Conservation (phyloP, 2,888 invertebrate genomes). For the Leptinotarsa rubiginosa region DNA sequence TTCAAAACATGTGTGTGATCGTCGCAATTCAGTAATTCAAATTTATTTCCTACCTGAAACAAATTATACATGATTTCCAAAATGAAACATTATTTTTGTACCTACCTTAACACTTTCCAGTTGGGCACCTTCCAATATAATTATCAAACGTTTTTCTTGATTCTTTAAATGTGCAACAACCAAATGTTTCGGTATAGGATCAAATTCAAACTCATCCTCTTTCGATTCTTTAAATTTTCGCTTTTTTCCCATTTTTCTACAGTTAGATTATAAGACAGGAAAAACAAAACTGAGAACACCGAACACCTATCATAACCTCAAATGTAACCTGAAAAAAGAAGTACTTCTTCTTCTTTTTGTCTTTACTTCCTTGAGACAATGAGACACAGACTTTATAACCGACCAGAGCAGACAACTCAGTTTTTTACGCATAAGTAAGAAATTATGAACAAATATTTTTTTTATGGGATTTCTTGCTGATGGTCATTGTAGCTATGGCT, state of each 20-base stretch:
- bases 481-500: no score
- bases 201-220: slow-evolving; percentile 71
- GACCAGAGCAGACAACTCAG: no score
- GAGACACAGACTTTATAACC: no score
- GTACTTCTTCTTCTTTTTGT: no score
- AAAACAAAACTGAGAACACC: neutral
- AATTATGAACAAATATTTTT: no score
- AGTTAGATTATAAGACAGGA: neutral
- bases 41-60: slow-evolving; percentile 83
- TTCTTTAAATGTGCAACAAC: slow-evolving; percentile 70
- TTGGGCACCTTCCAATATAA: slow-evolving; percentile 94
- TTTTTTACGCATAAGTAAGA: no score
- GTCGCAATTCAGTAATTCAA: slow-evolving; percentile 94
- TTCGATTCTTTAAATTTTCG: slow-evolving; percentile 67
- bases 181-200: no score
- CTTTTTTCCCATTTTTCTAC: slow-evolving; percentile 68
- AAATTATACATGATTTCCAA: slow-evolving; percentile 10
- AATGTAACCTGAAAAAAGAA: neutral
- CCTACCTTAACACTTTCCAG: neutral
- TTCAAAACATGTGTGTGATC: slow-evolving; percentile 88
- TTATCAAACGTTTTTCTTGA: slow-evolving; percentile 90
- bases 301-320: neutral
- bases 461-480: no score
- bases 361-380: no score
- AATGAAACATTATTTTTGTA: no score